Percentiles rank a stretch among this genome's conserved stretches.
Conservation (phyloP, 2,888 invertebrate genomes). For the Griposia aprilina region DNA sequence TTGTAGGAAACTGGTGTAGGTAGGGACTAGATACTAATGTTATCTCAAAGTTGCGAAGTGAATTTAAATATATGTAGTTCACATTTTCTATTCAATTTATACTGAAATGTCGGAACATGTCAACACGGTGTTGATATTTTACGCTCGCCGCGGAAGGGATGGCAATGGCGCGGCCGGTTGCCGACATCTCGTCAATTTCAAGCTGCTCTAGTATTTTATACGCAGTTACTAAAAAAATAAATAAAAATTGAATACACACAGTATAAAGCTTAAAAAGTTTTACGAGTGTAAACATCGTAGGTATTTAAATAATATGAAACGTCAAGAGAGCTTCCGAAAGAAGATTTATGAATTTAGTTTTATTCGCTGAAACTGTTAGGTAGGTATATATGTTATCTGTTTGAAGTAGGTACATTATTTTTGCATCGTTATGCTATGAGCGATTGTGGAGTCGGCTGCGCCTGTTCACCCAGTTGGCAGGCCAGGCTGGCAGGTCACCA, state of each 20-base stretch:
- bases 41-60: slow-evolving; percentile 8
- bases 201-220: slow-evolving; percentile 22
- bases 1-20: neutral
- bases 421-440: slow-evolving; percentile 42
- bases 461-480: slow-evolving; percentile 84
- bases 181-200: slow-evolving; percentile 40
- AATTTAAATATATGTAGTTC: slow-evolving; percentile 30
- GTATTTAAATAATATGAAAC: slow-evolving; percentile 58
- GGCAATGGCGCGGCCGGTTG: slow-evolving; percentile 16
- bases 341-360: slow-evolving; percentile 58
- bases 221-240: slow-evolving; percentile 43
- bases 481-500: slow-evolving; percentile 81
- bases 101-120: slow-evolving; percentile 28
- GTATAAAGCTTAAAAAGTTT: slow-evolving; percentile 53
- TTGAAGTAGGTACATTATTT: slow-evolving; percentile 31
- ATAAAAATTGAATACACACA: slow-evolving; percentile 50
- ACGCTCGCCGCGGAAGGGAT: slow-evolving; percentile 36
- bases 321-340: slow-evolving; percentile 55
- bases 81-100: slow-evolving; percentile 39
- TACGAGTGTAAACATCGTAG: slow-evolving; percentile 56
- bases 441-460: slow-evolving; percentile 65
- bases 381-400: slow-evolving; percentile 4
- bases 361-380: slow-evolving; percentile 23
- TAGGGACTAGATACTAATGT: neutral
- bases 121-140: slow-evolving; percentile 46